A percentile compares a stretch with the other conserved stretches of the same genome.
Evolutionary conservation across 2,797 vertebrate genomes (phyloP).

Genomic region (Muscicapa striata): DNA sequence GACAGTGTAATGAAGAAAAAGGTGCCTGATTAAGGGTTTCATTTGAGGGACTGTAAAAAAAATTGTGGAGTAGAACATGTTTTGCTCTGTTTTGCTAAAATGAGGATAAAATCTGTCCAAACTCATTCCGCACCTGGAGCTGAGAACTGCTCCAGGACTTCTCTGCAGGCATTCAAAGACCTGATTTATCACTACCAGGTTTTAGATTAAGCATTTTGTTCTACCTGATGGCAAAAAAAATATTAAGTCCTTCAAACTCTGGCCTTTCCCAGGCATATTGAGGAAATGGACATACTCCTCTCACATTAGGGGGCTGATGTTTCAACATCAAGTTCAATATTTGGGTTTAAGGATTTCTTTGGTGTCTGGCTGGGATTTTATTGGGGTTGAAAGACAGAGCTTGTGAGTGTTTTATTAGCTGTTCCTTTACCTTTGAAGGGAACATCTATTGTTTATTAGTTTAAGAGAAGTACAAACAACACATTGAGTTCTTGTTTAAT

Average conservation of each 20-base stretch:
- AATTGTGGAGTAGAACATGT: neutral
- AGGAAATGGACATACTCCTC: neutral
- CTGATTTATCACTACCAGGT: neutral
- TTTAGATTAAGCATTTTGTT: neutral
- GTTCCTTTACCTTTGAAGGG: neutral
- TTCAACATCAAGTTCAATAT: rapidly evolving
- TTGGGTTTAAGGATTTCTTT: neutral
- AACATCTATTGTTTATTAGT: neutral
- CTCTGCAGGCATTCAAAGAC: neutral
- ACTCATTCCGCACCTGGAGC: neutral
- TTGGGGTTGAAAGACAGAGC: neutral
- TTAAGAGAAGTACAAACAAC: neutral
- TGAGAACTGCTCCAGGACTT: neutral
- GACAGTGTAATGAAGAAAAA: rapidly evolving
- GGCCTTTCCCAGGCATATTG: neutral
- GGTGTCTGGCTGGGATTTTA: neutral
- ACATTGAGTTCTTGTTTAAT: neutral
- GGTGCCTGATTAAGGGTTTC: neutral
- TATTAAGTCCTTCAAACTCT: neutral
- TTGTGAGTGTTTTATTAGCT: neutral
- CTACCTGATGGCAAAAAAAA: neutral
- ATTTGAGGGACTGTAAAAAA: neutral
- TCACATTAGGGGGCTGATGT: rapidly evolving
- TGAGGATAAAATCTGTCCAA: neutral
- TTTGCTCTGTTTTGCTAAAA: neutral